Base-by-base conservation (phyloP, 2,888 invertebrate genomes). In the Apoda limacodes region DNA sequence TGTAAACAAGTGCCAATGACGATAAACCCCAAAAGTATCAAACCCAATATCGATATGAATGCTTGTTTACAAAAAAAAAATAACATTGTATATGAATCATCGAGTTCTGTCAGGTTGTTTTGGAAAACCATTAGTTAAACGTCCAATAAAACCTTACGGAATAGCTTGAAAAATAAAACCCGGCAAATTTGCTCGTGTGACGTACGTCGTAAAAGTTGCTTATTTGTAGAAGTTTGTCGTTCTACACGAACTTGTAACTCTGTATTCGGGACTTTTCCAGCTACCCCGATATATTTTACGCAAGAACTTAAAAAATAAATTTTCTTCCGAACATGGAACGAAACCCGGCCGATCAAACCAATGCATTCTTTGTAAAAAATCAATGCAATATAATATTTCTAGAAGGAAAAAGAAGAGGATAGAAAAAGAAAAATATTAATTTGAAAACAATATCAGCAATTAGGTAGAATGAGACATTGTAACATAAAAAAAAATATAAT, bases 71-170 rank as follows among this genome's bases (percentile, higher is more conserved):
- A 25, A 25, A 35, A 33, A 9, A 32, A 33, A 39, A 36, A 39
- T 56, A 50, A 51, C 48, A 43, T 43, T 47, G 41, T 40, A 40
- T 48, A 61, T 64, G 55, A 63, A 58, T 64, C 57, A 65, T 66
- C 48, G 54, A 42, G 48, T 47, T 53, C 54, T 62, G 61, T 58
- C 60, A 56, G 50, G 54, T 55, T 63, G 59, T 63, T 65, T 64
- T 59, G 55, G 53, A 50, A 56, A 60, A 58, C 61, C 64, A 66
- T 69, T 67, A 61, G 59, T 61, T 61, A 56, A 62, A 59, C 50
- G 61, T 57, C 57, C 53, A 62, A 65, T 66, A 64, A 65, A 63
- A 61, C 53, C 53, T 54, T 52, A 60, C 45, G 37, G 40, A 28
- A 29, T 43, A 45, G 45, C 47, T 44, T 43, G 53, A 53, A 56